Percentiles rank a stretch among this genome's conserved stretches.
Conservation (phyloP, 1,140 invertebrate species). For the Pemphigus obesinymphae region DNA sequence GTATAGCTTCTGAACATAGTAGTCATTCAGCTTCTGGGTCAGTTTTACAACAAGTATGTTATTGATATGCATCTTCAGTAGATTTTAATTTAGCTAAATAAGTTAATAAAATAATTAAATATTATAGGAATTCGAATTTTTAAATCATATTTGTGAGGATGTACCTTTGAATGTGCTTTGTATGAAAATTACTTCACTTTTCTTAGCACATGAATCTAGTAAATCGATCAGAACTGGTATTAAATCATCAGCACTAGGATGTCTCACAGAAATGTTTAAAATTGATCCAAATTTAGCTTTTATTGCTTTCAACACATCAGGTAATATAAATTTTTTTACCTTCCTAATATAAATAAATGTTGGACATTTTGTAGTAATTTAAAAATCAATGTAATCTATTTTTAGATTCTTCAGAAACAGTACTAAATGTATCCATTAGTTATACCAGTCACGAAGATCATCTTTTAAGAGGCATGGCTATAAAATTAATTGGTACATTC, state of each 20-base stretch:
- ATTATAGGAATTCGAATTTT: conserved; percentile 46
- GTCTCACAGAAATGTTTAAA: conserved; percentile 58
- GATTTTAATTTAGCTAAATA: conserved; percentile 8
- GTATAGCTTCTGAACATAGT: conserved; percentile 37
- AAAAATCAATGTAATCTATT: not conserved
- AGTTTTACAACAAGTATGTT: conserved; percentile 37
- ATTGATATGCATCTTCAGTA: not conserved
- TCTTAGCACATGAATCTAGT: conserved; percentile 5
- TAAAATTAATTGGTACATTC: conserved; percentile 52
- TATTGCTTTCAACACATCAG: not conserved
- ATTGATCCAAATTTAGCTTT: conserved; percentile 50
- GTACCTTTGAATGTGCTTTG: conserved; percentile 46
- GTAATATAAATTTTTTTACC: not conserved
- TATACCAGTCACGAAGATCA: conserved; percentile 29
- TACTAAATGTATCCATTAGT: not conserved
- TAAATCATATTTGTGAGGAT: conserved; percentile 11
- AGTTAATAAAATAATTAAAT: conserved; percentile 11
- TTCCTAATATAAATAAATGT: no score
- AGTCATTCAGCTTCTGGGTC: conserved; percentile 43
- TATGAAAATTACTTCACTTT: conserved; percentile 20
- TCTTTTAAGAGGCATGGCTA: conserved; percentile 35
- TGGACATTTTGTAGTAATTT: not conserved
- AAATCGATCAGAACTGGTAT: conserved; percentile 26
- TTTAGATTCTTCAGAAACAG: not conserved
- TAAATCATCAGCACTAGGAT: conserved; percentile 33